Evolutionary conservation across 2,888 invertebrate species (phyloP).

Genomic region (Lasiommata megera): DNA sequence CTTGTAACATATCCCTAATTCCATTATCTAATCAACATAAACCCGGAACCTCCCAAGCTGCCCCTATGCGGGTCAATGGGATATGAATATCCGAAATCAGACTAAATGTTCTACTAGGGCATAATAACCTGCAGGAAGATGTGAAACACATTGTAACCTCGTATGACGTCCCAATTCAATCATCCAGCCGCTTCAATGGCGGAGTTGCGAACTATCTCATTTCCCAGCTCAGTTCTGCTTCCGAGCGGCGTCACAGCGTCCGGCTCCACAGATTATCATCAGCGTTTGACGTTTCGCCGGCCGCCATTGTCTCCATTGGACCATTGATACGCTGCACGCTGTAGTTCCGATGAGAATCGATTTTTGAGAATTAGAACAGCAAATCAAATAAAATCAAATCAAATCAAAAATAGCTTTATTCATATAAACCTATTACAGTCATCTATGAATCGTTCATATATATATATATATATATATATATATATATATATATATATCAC

Average conservation of each 20-base stretch:
- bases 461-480: too few relatives aligned
- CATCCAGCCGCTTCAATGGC: conserved; percentile 50
- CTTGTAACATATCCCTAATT: too few relatives aligned
- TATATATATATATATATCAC: too few relatives aligned
- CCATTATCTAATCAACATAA: too few relatives aligned
- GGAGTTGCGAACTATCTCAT: conserved; percentile 75
- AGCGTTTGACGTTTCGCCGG: conserved; percentile 68
- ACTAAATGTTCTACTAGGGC: background rate
- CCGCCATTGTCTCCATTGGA: conserved; percentile 66
- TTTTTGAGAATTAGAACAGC: conserved; percentile 9
- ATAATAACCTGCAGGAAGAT: background rate
- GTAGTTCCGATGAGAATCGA: conserved; percentile 11
- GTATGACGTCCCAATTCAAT: conserved; percentile 56
- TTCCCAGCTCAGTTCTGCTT: conserved; percentile 79
- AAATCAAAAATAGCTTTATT: too few relatives aligned
- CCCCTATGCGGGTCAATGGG: too few relatives aligned
- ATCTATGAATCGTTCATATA: too few relatives aligned
- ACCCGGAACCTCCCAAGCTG: too few relatives aligned
- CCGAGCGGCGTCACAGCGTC: conserved; percentile 75
- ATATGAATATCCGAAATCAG: too few relatives aligned
- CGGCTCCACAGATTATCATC: conserved; percentile 80
- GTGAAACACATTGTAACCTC: conserved; percentile 29
- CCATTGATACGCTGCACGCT: conserved; percentile 44
- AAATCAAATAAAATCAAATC: background rate
- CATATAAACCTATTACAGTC: too few relatives aligned